Conservation (phyloP, 64 coral and sea anemone species). For the Cladopsammia gracilis region DNA sequence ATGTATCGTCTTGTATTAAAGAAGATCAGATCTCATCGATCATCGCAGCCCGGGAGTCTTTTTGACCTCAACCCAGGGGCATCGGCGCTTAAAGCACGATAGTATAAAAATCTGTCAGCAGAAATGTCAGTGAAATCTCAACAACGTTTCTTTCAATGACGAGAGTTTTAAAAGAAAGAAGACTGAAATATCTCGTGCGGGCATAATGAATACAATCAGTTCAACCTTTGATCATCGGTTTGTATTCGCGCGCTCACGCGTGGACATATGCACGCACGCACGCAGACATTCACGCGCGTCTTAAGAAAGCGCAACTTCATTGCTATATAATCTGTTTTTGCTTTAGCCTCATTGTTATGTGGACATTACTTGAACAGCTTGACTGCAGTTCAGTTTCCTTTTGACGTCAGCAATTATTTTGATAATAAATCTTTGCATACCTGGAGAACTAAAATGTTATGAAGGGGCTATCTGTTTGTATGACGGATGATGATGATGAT, state of each 20-base stretch:
- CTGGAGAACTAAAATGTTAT: no score
- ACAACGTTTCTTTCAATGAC: background rate
- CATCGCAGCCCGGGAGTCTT: constrained; percentile 26
- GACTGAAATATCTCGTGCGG: background rate
- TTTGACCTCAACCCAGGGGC: constrained; percentile 10
- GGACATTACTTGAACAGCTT: no score
- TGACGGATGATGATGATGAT: no score
- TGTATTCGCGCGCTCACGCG: background rate
- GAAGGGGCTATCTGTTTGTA: no score
- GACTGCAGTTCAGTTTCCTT: no score
- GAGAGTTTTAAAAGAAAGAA: constrained; percentile 12
- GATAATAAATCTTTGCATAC: no score
- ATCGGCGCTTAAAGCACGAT: constrained; percentile 27
- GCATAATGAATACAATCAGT: background rate
- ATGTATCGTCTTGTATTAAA: background rate
- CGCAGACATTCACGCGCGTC: background rate
- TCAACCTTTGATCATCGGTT: background rate
- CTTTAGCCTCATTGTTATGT: no score
- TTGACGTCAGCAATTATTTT: no score
- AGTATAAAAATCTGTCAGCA: constrained; percentile 55
- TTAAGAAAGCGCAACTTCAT: no score
- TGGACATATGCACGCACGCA: background rate
- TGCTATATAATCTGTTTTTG: no score
- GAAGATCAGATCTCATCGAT: constrained; percentile 12
- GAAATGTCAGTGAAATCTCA: constrained; percentile 38